Evolutionary conservation across 2,888 invertebrate species (phyloP).

Genomic region (Drosophila anceps): DNA sequence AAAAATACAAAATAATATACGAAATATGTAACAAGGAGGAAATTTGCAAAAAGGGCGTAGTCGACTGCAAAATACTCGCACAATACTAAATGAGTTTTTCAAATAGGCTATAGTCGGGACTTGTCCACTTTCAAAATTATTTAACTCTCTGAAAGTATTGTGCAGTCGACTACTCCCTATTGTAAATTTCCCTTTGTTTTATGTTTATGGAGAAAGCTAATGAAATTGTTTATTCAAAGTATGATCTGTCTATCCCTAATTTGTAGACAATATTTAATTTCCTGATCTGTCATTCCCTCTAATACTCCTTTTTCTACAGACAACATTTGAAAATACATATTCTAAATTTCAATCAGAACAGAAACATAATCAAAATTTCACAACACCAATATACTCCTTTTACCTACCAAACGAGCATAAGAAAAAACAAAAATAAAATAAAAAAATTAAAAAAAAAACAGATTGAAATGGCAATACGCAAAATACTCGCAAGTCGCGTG

Average conservation of each 20-base stretch:
- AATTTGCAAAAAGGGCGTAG: neutral
- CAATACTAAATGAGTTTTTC: too few relatives aligned
- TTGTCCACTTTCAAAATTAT: too few relatives aligned
- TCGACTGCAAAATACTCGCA: neutral
- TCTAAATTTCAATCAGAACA: neutral
- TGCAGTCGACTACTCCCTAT: too few relatives aligned
- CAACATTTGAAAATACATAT: neutral
- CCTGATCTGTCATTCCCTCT: too few relatives aligned
- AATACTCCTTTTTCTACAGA: too few relatives aligned
- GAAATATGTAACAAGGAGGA: neutral
- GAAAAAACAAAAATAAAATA: conserved; percentile 5
- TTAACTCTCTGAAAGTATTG: too few relatives aligned
- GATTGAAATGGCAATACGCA: conserved; percentile 43
- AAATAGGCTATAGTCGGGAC: too few relatives aligned
- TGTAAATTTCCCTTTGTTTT: too few relatives aligned
- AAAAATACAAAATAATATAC: neutral
- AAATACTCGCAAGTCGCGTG: conserved; percentile 68
- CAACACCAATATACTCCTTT: neutral
- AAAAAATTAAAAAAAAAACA: conserved; percentile 8
- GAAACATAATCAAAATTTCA: neutral
- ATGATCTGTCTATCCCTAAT: neutral
- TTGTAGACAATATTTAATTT: too few relatives aligned
- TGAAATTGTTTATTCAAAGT: too few relatives aligned
- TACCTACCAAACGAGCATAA: neutral
- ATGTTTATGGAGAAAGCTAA: too few relatives aligned